These are phyloP conservation scores for Xestia rhomboidea DNA, from an alignment of 2,888 invertebrate species.

Conservation along the genomic window DNA sequence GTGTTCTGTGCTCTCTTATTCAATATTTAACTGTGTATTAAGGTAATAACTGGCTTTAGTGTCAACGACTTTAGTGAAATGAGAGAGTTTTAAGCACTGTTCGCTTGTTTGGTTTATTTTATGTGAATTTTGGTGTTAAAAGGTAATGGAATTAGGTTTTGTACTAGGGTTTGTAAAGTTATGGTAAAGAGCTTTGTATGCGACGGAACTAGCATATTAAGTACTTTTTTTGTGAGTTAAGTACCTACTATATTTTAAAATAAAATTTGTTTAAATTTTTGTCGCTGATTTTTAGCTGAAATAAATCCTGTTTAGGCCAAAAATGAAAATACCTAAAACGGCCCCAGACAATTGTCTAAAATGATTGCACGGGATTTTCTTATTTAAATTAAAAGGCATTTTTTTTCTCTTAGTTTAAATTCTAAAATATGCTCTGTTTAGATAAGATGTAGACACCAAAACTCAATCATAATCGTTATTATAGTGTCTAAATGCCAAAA, in stretches of 20 bases:
- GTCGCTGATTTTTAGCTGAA: neutral
- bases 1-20: conserved; percentile 58
- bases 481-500: conserved; percentile 10
- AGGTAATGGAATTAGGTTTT: conserved; percentile 10
- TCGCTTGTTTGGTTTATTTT: conserved; percentile 37
- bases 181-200: neutral
- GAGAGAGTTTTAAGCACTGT: conserved; percentile 27
- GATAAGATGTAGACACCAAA: neutral
- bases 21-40: conserved; percentile 61
- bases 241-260: neutral
- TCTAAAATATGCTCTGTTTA: too few relatives aligned
- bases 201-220: neutral
- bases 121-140: conserved; percentile 21
- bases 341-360: neutral
- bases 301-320: neutral
- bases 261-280: neutral
- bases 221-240: neutral
- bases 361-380: too few relatives aligned
- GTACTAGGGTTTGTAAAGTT: neutral
- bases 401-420: neutral
- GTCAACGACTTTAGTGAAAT: conserved; percentile 38
- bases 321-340: neutral
- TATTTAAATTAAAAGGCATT: too few relatives aligned
- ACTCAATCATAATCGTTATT: conserved; percentile 17
- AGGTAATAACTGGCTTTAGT: conserved; percentile 43